These are phyloP conservation scores for Eleutherodactylus coqui DNA, from an alignment of 2,797 vertebrate genomes.

Conservation along the genomic window DNA sequence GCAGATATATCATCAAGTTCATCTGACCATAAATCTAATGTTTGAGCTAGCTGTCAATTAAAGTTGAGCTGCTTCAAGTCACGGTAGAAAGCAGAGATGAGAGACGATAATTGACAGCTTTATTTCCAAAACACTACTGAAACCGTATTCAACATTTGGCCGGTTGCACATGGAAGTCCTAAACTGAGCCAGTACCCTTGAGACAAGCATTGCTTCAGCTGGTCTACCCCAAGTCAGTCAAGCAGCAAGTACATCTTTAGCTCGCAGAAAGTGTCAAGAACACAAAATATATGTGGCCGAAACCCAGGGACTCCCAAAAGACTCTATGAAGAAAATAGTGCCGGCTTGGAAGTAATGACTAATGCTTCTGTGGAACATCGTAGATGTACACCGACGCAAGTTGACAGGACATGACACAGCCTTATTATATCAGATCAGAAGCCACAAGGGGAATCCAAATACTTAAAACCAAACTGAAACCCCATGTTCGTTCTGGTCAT, in stretches of 20 bases:
- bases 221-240: background rate
- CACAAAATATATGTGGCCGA: background rate
- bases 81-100: background rate
- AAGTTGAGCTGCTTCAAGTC: background rate
- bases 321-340: background rate
- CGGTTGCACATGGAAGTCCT: background rate
- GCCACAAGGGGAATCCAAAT: background rate
- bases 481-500: background rate
- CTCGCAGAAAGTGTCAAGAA: background rate
- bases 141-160: background rate
- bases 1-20: background rate
- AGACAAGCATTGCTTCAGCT: background rate
- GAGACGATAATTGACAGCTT: slow-evolving; percentile 26
- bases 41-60: slow-evolving; percentile 10
- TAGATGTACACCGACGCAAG: background rate
- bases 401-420: background rate
- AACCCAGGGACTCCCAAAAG: background rate
- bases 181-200: background rate
- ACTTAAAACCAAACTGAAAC: background rate
- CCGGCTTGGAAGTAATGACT: background rate
- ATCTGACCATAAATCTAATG: background rate
- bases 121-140: background rate
- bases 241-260: background rate
- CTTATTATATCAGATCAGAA: background rate
- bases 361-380: background rate